Base-by-base conservation (phyloP, 2,888 invertebrate genomes). In the Volucella bombylans region DNA sequence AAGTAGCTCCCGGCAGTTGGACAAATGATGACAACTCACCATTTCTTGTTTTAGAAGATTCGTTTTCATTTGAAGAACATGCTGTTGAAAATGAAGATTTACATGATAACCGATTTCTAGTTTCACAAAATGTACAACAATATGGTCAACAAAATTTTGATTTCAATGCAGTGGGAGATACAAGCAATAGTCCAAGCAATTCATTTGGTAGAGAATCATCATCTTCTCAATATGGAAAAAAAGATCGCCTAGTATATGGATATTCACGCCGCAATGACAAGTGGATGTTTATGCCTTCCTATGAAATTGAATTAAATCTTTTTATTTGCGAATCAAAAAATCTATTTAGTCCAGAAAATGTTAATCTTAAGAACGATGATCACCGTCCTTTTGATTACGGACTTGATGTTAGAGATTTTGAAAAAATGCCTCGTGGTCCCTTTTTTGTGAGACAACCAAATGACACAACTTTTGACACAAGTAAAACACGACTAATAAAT, bases 371-470 rank as follows among this genome's bases (percentile, higher is more conserved):
- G 79, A 94, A 95, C 87, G 95, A 95, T 89, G 96, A 96, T 88
- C 95, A 95, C 87, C 94, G 97, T 64, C 95, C 95, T 52, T 96
- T 96, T 89, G 95, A 96, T 54, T 98, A 97, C 92, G 98, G 98
- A 4, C 90, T 97, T 67, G 95, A 96, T 89, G 94, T 97, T 55
- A 94, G 93, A 87, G 96, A 98, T 91, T 95, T 96, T 0, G 94
- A 94, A 81, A 94, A 94, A 88, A 95, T 98, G 87, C 97, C 97
- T 0, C 93, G 95, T 87, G 98, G 98, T 0, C 99, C 99, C 4
- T 96, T 94, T 89, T 98, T 99, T 89, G 95, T 96, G 9, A 95
- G 95, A 88, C 96, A 98, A 90, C 98, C 98, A 0, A 93, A 93
- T 12, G 95, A 96, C 89, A 96, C 95, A 15, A 96, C 97, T 12